Base-by-base conservation (phyloP, 2,797 vertebrate genomes). In the Muscicapa striata region DNA sequence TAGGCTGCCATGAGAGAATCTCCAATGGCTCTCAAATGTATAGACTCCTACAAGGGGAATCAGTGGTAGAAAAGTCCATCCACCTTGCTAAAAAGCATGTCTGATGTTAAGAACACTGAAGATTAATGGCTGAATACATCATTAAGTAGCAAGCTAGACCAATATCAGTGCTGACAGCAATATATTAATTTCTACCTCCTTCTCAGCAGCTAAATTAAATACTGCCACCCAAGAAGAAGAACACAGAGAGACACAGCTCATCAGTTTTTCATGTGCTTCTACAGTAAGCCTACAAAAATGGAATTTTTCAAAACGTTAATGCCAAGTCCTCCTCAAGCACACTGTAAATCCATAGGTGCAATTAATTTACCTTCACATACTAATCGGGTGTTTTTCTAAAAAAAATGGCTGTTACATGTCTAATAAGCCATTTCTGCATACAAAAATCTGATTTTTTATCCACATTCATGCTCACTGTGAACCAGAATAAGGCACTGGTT, bases 151-250 rank as follows among this genome's bases (percentile, higher is more conserved):
- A 66, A 90, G 78, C 85, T 48, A 77, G 46, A 86, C 61, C 46
- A 13, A 54, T 59, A 90, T 8, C 61, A 0, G 40, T 93, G 69
- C 77, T 96, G 92, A 84, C 77, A 94, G 86, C 84, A 75, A 34
- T 55, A 66, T 58, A 73, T 75, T 46, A 78, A 88, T 68, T 69
- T 85, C 90, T 54, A 55, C 72, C 55, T 94, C 86, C 68, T 72
- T 59, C 87, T 70, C 63, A 70, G 77, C 61, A 86, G 62, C 61
- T 84, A 63, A 84, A 86, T 80, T 80, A 91, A 82, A 86, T 79
- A 58, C 64, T 93, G 66, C 57, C 27, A 23, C 55, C 81, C 80
- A 92, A 68, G 78, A 96, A 59, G 59, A 63, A 51, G 58, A 91
- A 72, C 40, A 58, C 21, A 51, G 70, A 79, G 38, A 69, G 69